Evolutionary conservation across 2,888 invertebrate genomes (phyloP).

Genomic region (Cataglyphis cursor): DNA sequence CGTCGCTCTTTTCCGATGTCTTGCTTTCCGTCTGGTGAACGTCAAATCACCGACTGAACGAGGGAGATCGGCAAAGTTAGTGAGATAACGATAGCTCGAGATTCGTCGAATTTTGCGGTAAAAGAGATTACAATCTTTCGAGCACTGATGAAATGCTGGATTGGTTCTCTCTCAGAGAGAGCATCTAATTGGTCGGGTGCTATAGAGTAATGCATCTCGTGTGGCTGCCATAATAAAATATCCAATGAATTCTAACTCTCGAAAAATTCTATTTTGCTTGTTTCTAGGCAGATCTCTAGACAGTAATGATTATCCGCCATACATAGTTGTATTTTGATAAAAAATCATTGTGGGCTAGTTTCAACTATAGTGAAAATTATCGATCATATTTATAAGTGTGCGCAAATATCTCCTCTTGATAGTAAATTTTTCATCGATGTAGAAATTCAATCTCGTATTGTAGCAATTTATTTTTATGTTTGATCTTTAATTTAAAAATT

Average conservation of each 20-base stretch:
- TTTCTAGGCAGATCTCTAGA: neutral
- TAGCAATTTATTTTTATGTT: neutral
- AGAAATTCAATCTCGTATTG: neutral
- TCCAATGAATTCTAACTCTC: neutral
- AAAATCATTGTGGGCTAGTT: neutral
- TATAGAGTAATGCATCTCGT: neutral
- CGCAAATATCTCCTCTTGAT: neutral
- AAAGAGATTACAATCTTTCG: slow-evolving; percentile 2
- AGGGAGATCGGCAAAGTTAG: neutral
- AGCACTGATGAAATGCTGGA: slow-evolving; percentile 8
- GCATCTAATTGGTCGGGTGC: neutral
- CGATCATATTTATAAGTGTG: slow-evolving; percentile 3
- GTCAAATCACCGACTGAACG: slow-evolving; percentile 28
- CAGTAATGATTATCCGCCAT: neutral
- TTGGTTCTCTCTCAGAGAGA: slow-evolving; percentile 36
- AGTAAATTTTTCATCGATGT: slow-evolving; percentile 1
- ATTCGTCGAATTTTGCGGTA: slow-evolving; percentile 5
- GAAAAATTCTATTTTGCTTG: neutral
- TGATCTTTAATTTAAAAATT: slow-evolving; percentile 19
- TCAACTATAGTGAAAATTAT: neutral
- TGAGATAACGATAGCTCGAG: neutral
- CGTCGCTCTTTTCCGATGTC: neutral
- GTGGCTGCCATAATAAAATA: neutral
- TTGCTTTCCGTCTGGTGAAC: slow-evolving; percentile 8
- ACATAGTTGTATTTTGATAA: neutral